phyloP scores from a whole-genome alignment of 2,888 invertebrate species.

The Beris chalybata region DNA sequence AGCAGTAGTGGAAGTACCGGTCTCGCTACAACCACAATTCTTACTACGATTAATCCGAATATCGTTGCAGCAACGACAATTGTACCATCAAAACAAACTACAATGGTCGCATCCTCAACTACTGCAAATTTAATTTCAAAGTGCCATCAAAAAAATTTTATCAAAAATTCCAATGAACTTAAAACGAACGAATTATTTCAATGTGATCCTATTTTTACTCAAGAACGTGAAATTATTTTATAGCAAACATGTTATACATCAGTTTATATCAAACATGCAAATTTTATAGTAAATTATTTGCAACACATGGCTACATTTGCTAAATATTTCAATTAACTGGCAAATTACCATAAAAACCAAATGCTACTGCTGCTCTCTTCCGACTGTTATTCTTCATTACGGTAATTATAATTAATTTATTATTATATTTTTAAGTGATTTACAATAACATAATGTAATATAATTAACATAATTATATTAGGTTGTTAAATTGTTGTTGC shows the following conservation, averaged over 20 bases:
- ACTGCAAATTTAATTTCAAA: slow-evolving; percentile 19
- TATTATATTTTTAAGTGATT: no score
- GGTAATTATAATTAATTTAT: no score
- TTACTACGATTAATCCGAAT: slow-evolving; percentile 36
- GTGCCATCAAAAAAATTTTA: slow-evolving; percentile 30
- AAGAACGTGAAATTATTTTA: slow-evolving; percentile 54
- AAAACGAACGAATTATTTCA: slow-evolving; percentile 45
- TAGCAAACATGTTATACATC: slow-evolving; percentile 42
- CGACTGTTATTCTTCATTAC: no score
- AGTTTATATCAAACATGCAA: no score
- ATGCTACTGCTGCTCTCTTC: no score
- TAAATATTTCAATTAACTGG: no score
- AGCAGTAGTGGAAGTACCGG: slow-evolving; percentile 25
- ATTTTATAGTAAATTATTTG: no score
- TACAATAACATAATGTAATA: no score
- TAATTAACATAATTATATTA: no score
- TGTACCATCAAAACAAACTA: slow-evolving; percentile 22
- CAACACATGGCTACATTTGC: no score
- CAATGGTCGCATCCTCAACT: slow-evolving; percentile 22
- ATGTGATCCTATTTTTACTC: slow-evolving; percentile 50
- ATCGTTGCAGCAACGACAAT: slow-evolving; percentile 13
- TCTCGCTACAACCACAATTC: slow-evolving; percentile 32
- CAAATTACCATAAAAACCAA: no score
- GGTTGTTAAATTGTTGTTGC: no score
- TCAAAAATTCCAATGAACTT: slow-evolving; percentile 28